Evolutionary conservation across 2,797 vertebrate genomes (phyloP), one percentile per base, ranked within the genome.

Genomic region (Betta splendens): DNA sequence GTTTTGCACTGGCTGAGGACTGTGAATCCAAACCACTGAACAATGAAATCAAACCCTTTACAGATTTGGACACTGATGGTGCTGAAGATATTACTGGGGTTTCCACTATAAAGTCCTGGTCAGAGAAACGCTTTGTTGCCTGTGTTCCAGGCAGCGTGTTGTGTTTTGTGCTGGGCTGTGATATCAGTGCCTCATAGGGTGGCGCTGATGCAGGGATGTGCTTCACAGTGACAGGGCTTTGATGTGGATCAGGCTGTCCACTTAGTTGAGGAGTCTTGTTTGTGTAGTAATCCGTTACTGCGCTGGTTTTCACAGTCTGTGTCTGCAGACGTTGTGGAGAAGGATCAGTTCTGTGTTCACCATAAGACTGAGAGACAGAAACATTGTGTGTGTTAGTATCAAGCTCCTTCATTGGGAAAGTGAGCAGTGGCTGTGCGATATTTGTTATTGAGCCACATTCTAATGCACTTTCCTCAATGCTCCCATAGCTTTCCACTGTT

Each of bases 41-140:
- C 51, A 82, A 53, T 64, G 89, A 89, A 62, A 90, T 72, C 40
- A 90, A 79, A 36, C 81, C 57, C 31, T 89, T 85, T 29, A 89
- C 85, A 65, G 84, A 74, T 15, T 49, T 44, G 2, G 36, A 31
- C 43, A n/a, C 68, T 55, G 62, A 7, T 54, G 42, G 35, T 56
- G 63, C 64, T 17, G 40, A 21, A 46, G 56, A n/a, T 16, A 50
- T 20, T 0, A 60, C 42, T 42, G 66, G 49, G 52, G 23, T 38
- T 66, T 76, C 56, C 2, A 45, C 28, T 53, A 4, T 43, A 21
- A 22, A 20, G 2, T 23, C 12, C 11, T 74, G 72, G 16, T 58
- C 65, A n/a, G 47, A 42, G 60, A 36, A 36, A 56, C 9, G 13
- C 43, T 21, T 64, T 21, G 46, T 33, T 13, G 29, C 25, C 42